Evolutionary conservation across 2,888 invertebrate species (phyloP).

Genomic region (Pteria penguin): DNA sequence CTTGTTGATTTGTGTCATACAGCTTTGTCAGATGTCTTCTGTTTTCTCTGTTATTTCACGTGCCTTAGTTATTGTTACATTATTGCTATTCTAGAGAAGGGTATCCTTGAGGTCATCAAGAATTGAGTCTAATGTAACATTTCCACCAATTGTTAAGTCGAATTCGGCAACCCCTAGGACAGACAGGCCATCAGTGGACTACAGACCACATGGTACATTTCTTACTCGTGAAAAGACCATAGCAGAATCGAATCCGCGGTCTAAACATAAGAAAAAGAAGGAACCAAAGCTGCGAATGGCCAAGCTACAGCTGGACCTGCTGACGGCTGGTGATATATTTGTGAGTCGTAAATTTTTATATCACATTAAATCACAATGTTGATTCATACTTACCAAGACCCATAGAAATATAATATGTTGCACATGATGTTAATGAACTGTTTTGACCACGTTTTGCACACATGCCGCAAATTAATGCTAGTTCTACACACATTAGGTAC

Average conservation of each 20-base stretch:
- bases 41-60: no score
- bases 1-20: no score
- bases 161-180: slow-evolving; percentile 6
- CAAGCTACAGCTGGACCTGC: slow-evolving; percentile 71
- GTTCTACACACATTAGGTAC: no score
- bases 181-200: slow-evolving; percentile 23
- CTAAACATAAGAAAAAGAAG: slow-evolving; percentile 39
- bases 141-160: slow-evolving; percentile 14
- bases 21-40: no score
- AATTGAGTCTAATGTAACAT: background rate
- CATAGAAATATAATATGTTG: background rate
- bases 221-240: slow-evolving; percentile 74
- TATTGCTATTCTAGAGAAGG: background rate
- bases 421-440: no score
- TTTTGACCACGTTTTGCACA: no score
- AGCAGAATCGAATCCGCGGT: slow-evolving; percentile 40
- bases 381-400: no score
- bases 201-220: slow-evolving; percentile 68
- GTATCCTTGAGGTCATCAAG: background rate
- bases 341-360: slow-evolving; percentile 60
- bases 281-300: slow-evolving; percentile 64
- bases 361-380: no score
- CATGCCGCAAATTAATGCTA: no score
- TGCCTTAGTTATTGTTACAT: no score
- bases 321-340: slow-evolving; percentile 75